A percentile compares a stretch with the other conserved stretches of the same genome.
These are phyloP conservation scores for Choreutis nemorana DNA, from an alignment of 2,888 invertebrate genomes.

Conservation along the genomic window DNA sequence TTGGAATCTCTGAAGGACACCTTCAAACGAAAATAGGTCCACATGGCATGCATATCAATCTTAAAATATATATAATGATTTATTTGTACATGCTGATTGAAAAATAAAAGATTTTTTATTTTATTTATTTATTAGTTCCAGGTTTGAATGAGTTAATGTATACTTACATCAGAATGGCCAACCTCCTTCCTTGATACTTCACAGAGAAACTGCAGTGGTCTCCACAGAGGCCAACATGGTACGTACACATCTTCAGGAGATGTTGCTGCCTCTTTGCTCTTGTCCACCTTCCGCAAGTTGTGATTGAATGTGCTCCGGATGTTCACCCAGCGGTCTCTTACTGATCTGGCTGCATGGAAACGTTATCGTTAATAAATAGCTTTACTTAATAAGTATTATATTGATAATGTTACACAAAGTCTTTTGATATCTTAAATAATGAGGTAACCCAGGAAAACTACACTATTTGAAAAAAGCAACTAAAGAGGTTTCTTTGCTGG, in stretches of 20 bases:
- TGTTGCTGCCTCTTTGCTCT: slow-evolving; percentile 29
- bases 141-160: too few relatives aligned
- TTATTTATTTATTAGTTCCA: too few relatives aligned
- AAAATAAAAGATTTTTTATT: neutral
- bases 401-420: too few relatives aligned
- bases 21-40: too few relatives aligned
- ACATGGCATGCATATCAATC: slow-evolving; percentile 15
- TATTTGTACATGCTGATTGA: neutral
- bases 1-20: too few relatives aligned
- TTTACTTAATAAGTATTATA: too few relatives aligned
- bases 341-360: slow-evolving; percentile 47
- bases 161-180: slow-evolving; percentile 23
- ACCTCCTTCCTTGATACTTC: slow-evolving; percentile 27
- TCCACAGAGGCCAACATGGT: slow-evolving; percentile 56
- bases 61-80: neutral
- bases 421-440: too few relatives aligned
- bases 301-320: slow-evolving; percentile 55
- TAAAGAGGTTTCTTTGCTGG: too few relatives aligned
- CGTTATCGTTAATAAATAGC: too few relatives aligned
- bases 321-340: slow-evolving; percentile 55
- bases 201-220: slow-evolving; percentile 42
- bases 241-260: slow-evolving; percentile 32
- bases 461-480: too few relatives aligned
- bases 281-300: slow-evolving; percentile 40
- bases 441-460: too few relatives aligned